Percentiles rank a stretch among this genome's conserved stretches.
Evolutionary conservation across 1,140 invertebrate species (phyloP).

Genomic region (Teleopsis dalmanni): DNA sequence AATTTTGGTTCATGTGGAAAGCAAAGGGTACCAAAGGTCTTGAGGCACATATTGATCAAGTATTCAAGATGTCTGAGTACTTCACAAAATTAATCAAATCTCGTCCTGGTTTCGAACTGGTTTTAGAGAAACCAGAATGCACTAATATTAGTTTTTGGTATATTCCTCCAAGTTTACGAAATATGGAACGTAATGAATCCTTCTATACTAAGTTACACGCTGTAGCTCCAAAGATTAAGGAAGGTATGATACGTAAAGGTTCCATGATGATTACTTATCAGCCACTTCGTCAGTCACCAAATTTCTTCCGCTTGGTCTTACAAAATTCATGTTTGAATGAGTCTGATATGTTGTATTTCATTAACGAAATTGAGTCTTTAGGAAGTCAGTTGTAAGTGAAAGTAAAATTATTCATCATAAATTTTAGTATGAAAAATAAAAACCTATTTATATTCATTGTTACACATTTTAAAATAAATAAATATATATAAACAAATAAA

Average conservation of each 20-base stretch:
- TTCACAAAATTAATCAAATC: conserved; percentile 61
- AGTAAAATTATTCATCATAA: too few relatives aligned
- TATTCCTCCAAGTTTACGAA: conserved; percentile 66
- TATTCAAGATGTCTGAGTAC: conserved; percentile 66
- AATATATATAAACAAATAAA: too few relatives aligned
- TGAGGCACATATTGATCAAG: conserved; percentile 68
- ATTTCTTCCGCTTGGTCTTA: conserved; percentile 92
- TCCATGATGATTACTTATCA: conserved; percentile 95
- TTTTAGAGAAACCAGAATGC: conserved; percentile 76
- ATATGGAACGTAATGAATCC: conserved; percentile 50
- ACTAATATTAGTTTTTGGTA: conserved; percentile 97
- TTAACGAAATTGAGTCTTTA: conserved; percentile 77
- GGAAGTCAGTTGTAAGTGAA: conserved; percentile 58
- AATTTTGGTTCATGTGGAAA: conserved; percentile 98
- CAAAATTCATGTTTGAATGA: conserved; percentile 77
- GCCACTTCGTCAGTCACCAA: conserved; percentile 66
- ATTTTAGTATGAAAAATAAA: too few relatives aligned
- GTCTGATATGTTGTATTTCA: conserved; percentile 76
- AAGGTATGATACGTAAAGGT: conserved; percentile 88
- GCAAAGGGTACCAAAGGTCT: conserved; percentile 80
- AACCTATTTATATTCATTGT: too few relatives aligned
- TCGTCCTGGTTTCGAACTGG: conserved; percentile 63
- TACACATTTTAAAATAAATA: too few relatives aligned
- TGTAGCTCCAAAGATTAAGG: conserved; percentile 87
- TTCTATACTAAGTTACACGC: conserved; percentile 64